Evolutionary conservation across 2,888 invertebrate genomes (phyloP).

Genomic region (Nymphalis polychloros): DNA sequence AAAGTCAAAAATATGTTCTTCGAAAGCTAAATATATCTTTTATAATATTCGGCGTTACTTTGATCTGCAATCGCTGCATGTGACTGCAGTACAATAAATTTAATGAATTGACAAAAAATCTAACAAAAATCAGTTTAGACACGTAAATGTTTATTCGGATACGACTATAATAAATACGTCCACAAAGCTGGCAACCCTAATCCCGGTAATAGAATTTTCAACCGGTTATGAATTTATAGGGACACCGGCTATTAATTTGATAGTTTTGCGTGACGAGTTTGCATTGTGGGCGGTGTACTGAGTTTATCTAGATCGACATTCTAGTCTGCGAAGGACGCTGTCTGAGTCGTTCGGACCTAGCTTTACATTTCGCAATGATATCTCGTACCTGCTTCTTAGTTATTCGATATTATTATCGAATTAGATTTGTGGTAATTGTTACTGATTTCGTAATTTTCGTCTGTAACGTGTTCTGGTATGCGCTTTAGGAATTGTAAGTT

Average conservation of each 20-base stretch:
- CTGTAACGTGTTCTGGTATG: conserved; percentile 14
- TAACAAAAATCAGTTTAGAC: too few species aligned
- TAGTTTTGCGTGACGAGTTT: conserved; percentile 49
- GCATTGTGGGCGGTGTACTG: conserved; percentile 54
- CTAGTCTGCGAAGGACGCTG: conserved; percentile 64
- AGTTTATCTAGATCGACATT: conserved; percentile 64
- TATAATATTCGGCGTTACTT: too few species aligned
- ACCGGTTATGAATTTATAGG: conserved; percentile 2
- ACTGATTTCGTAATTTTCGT: conserved; percentile 27
- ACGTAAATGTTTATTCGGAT: too few species aligned
- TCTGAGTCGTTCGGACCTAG: conserved; percentile 50
- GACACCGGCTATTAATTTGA: conserved; percentile 23
- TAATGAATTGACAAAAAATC: too few species aligned
- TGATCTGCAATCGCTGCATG: too few species aligned
- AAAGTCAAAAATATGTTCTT: too few species aligned
- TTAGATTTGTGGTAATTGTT: conserved; percentile 19
- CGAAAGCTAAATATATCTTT: too few species aligned
- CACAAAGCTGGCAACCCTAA: too few species aligned
- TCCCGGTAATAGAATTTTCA: conserved; percentile 10
- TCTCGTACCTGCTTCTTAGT: conserved; percentile 23
- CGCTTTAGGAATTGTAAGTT: neutral
- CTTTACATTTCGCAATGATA: conserved; percentile 38
- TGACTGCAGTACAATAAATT: too few species aligned
- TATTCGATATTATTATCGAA: conserved; percentile 30
- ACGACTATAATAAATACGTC: too few species aligned